phyloP scores from a whole-genome alignment of 2,888 invertebrate genomes.

The Chrysolina oricalcia region DNA sequence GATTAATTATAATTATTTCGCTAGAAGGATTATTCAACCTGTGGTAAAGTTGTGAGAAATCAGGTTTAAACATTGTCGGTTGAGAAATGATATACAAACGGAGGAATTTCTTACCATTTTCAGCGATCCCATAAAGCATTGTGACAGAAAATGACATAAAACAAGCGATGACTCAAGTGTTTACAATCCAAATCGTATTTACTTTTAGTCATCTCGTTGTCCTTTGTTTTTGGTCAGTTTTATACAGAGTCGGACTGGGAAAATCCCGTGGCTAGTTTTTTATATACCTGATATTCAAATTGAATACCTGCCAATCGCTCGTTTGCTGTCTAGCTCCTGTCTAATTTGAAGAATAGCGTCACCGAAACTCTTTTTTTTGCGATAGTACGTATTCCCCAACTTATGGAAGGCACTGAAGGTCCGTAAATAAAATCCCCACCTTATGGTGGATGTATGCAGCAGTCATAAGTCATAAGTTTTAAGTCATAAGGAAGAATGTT shows the following conservation, averaged over 20 bases:
- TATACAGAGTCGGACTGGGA: slow-evolving; percentile 12
- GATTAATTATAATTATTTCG: slow-evolving; percentile 40
- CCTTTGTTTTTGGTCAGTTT: slow-evolving; percentile 30
- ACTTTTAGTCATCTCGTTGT: slow-evolving; percentile 42
- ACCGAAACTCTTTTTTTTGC: too few relatives aligned
- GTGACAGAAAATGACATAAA: slow-evolving; percentile 37
- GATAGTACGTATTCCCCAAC: too few relatives aligned
- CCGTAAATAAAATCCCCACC: too few relatives aligned
- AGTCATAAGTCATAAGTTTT: too few relatives aligned
- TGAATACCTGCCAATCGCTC: too few relatives aligned
- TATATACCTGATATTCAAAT: too few relatives aligned
- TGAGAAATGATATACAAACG: slow-evolving; percentile 41
- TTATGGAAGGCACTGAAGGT: too few relatives aligned
- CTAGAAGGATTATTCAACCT: slow-evolving; percentile 44
- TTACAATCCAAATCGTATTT: slow-evolving; percentile 39
- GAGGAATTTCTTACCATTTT: slow-evolving; percentile 39
- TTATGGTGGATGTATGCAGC: too few relatives aligned
- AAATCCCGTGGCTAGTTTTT: too few relatives aligned
- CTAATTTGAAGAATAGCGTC: too few relatives aligned
- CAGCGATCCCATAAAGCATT: slow-evolving; percentile 31
- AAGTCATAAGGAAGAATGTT: too few relatives aligned
- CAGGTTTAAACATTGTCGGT: slow-evolving; percentile 32
- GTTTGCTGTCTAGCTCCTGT: too few relatives aligned
- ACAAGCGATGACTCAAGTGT: slow-evolving; percentile 45
- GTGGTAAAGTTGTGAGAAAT: slow-evolving; percentile 40